Base-by-base conservation (phyloP, 2,888 invertebrate genomes). In the Drosophila silvestris region DNA sequence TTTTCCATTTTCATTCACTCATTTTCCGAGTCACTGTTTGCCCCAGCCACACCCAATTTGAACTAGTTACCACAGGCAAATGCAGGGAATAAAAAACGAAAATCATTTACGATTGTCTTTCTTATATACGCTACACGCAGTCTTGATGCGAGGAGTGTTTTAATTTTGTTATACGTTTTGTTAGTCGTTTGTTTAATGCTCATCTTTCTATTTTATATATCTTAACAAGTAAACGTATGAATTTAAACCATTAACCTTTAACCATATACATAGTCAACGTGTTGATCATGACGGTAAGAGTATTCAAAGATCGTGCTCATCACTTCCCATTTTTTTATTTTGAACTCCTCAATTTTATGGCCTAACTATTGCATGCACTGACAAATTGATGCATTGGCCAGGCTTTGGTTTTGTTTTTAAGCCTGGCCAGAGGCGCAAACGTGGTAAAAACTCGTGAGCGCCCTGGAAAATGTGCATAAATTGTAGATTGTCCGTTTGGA, bases 371-470 rank as follows among this genome's bases (percentile, higher is more conserved):
- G 70, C 68, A 60, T 68, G 73, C 66, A 57, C 54, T 65, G 74
- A 74, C 79, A 74, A 78, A 78, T 78, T 79, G 52, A 57, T 32
- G 58, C 75, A 69, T 71, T 64, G 66, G 54, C 32, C 62, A 51
- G 37, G 22, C n/a, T 50, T 62, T 50, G n/a, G 28, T 4, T 19
- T 37, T 2, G 30, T 37, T 37, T 37, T 28, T 28, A 30, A 47
- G 26, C n/a, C 57, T 39, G 28, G 64, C 80, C 63, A 75, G 69
- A 35, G 79, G 80, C 72, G 62, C 64, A 56, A 81, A 75, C 78
- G 75, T 81, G 79, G 81, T 63, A 81, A 81, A 81, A 81, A 75
- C 79, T 81, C 82, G 82, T 81, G 81, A 82, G 74, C 65, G 72
- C 74, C 68, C 79, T 72, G 77, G 52, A 76, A 79, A 79, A 71